A percentile compares a stretch with the other conserved stretches of the same genome.
These are phyloP conservation scores for Phylloscopus whistleri DNA, from an alignment of 2,113 vertebrate species.

Conservation along the genomic window DNA sequence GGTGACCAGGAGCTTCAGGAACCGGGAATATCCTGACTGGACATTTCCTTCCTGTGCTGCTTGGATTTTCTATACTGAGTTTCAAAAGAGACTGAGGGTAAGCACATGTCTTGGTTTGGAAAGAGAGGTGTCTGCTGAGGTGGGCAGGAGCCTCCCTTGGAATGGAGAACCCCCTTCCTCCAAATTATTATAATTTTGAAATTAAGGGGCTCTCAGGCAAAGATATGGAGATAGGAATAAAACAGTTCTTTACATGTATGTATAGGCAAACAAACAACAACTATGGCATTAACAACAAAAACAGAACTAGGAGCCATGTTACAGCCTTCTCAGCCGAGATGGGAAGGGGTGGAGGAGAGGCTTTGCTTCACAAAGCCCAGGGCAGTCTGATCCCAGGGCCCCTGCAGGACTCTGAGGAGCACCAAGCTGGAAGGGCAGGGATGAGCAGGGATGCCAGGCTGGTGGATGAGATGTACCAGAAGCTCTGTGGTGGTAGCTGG, in stretches of 20 bases:
- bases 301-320: too few relatives aligned
- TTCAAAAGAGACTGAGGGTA: background rate
- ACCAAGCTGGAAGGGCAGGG: background rate
- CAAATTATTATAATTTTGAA: too few relatives aligned
- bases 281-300: background rate
- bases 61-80: background rate
- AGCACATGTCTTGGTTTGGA: background rate
- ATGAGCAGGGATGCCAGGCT: too few relatives aligned
- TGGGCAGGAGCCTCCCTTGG: too few relatives aligned
- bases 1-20: background rate
- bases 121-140: background rate
- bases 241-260: background rate
- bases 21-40: background rate
- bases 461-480: too few relatives aligned
- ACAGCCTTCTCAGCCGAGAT: too few relatives aligned
- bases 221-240: too few relatives aligned
- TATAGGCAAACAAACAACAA: background rate
- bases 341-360: too few relatives aligned
- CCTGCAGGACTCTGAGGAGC: background rate
- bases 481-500: too few relatives aligned
- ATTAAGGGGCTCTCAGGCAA: too few relatives aligned
- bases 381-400: background rate
- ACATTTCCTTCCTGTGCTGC: background rate
- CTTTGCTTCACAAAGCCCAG: too few relatives aligned
- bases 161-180: too few relatives aligned